Evolutionary conservation across 2,888 invertebrate species (phyloP), one percentile per base, ranked within the genome.

Genomic region (Eristalinus aeneus): DNA sequence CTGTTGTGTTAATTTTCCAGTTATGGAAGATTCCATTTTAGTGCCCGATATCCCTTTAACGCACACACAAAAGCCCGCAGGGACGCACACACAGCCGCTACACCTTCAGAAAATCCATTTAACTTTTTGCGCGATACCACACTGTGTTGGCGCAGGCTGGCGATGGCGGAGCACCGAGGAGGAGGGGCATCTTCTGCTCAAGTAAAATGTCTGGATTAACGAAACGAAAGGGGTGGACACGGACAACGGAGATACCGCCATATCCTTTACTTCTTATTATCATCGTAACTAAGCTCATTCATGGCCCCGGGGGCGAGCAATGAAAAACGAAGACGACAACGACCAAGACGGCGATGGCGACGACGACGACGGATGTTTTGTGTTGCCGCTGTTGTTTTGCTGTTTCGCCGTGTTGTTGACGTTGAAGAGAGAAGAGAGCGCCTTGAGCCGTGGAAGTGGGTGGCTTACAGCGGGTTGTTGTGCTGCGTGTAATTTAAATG

Each of bases 401-500:
- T 46, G 46, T 46, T 16, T n/a, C n/a, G 39, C 12, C 6, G 39
- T 58, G 58, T 27, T 60, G 39, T 20, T 39, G n/a, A 8, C 32
- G 20, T 32, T 36, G 10, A 16, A 39, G 11, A 12, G 56, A 34
- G n/a, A n/a, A n/a, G n/a, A n/a, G n/a, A n/a, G n/a, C n/a, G 27
- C 27, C 27, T 2, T 5, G 27, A 27, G 61, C 32, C 16, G 61
- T 31, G 61, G 23, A 32, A 46, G 39, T 63, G 31, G 60, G 39
- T 27, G 68, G 39, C 76, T 78, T 56, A 27, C 11, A 6, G 56
- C 11, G 22, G 64, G 73, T 73, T 81, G 77, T 86, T 86, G 77
- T 86, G 71, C 82, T 78, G 78, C 63, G 67, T 79, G 83, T 83
- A 83, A 87, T 87, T 87, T 87, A 79, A 83, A 87, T 83, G 83